A percentile compares a stretch with the other conserved stretches of the same genome.
phyloP scores from a whole-genome alignment of 2,113 vertebrate genomes.

The Noctilio leporinus region DNA sequence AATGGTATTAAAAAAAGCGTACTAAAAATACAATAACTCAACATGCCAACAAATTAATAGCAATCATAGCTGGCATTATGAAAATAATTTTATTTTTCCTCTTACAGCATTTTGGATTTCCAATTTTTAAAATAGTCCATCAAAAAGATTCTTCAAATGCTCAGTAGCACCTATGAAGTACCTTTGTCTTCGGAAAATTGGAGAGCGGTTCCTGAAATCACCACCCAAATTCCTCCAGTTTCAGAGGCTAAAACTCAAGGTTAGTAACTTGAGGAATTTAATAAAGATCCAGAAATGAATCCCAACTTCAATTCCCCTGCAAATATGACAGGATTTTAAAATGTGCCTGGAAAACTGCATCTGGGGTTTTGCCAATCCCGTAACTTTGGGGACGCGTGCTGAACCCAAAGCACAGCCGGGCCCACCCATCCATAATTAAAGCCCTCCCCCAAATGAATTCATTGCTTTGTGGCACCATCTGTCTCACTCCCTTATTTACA shows the following conservation, averaged over 20 bases:
- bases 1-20: neutral
- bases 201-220: constrained; percentile 3
- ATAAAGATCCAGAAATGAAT: constrained; percentile 64
- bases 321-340: constrained; percentile 72
- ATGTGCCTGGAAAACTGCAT: constrained; percentile 71
- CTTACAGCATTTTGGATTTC: neutral
- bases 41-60: constrained; percentile 13
- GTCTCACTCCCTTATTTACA: constrained; percentile 76
- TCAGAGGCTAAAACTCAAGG: constrained; percentile 40
- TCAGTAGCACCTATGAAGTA: neutral
- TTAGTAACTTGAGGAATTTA: constrained; percentile 69
- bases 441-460: constrained; percentile 77
- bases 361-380: constrained; percentile 73
- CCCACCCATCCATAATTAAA: constrained; percentile 77
- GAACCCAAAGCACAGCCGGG: constrained; percentile 76
- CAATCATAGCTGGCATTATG: neutral
- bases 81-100: neutral
- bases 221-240: constrained; percentile 46
- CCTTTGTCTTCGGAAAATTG: neutral
- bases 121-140: neutral
- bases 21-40: neutral
- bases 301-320: constrained; percentile 66
- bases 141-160: neutral
- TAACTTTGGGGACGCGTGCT: constrained; percentile 75
- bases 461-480: constrained; percentile 77